Evolutionary conservation across 2,888 invertebrate genomes (phyloP).

Genomic region (Frankliniella fusca): DNA sequence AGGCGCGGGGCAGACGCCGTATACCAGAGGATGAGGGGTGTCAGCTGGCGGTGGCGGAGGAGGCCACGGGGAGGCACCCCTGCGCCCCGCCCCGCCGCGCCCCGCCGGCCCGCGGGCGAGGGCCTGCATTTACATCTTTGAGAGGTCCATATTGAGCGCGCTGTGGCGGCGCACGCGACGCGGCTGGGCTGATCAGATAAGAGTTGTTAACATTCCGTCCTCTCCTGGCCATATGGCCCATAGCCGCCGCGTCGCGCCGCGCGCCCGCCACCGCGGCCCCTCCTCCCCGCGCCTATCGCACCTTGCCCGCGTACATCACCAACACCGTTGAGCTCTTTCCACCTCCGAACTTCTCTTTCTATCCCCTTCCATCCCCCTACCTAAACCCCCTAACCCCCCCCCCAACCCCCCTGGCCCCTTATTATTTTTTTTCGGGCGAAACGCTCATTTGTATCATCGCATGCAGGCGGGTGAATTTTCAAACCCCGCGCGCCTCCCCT

Average conservation of each 20-base stretch:
- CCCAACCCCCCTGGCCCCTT: no score
- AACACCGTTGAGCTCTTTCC: neutral
- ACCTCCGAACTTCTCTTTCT: no score
- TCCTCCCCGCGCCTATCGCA: no score
- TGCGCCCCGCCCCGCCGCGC: neutral
- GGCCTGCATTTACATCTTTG: slow-evolving; percentile 1
- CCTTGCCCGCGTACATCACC: neutral
- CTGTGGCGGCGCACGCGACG: neutral
- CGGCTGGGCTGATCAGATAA: neutral
- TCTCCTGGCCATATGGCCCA: neutral
- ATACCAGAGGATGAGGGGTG: neutral
- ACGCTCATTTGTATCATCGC: no score
- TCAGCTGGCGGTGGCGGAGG: neutral
- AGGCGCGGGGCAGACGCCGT: no score
- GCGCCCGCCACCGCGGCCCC: no score
- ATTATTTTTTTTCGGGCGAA: no score
- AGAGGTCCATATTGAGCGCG: slow-evolving; percentile 6
- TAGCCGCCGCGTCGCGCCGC: neutral
- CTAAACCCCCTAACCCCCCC: no score
- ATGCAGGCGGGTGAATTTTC: no score
- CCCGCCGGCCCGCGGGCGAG: neutral
- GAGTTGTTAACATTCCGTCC: slow-evolving; percentile 21
- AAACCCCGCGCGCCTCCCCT: no score
- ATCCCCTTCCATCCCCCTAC: no score
- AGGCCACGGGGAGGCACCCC: no score